Conservation (phyloP, 2,888 invertebrate species). For the Branchipolynoe longqiensis region DNA sequence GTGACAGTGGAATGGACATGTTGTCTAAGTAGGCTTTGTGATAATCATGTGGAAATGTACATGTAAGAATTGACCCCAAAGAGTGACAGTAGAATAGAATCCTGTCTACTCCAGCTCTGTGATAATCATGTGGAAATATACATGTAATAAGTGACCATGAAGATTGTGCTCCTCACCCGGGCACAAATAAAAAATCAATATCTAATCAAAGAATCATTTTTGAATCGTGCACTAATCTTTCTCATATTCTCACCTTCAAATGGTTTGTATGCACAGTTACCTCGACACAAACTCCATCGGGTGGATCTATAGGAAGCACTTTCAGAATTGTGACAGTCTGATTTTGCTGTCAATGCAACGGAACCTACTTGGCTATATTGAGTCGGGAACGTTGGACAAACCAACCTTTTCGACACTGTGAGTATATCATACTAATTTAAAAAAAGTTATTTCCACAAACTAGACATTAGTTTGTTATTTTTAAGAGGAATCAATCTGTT, state of each 20-base stretch:
- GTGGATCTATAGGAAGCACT: slow-evolving; percentile 2
- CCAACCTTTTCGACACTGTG: not conserved
- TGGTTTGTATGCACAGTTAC: not conserved
- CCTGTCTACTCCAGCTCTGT: too few species aligned
- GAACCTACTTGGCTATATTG: not conserved
- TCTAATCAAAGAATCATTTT: not conserved
- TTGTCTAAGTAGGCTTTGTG: too few species aligned
- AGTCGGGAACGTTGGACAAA: not conserved
- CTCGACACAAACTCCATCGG: not conserved
- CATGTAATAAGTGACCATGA: not conserved
- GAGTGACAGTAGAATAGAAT: too few species aligned
- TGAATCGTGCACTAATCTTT: not conserved
- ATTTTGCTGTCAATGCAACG: not conserved
- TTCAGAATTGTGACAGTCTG: not conserved
- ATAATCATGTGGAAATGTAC: too few species aligned
- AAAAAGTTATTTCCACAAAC: too few species aligned
- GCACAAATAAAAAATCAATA: not conserved
- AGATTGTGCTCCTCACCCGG: not conserved
- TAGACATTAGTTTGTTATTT: too few species aligned
- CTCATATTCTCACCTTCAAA: not conserved
- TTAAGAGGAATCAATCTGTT: too few species aligned
- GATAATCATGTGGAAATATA: too few species aligned
- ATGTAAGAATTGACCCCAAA: too few species aligned
- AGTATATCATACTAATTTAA: too few species aligned
- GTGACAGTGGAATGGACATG: too few species aligned